Percentiles rank a stretch among this genome's conserved stretches.
Evolutionary conservation across 1,140 invertebrate species (phyloP).

Genomic region (Calliopsis andreniformis): DNA sequence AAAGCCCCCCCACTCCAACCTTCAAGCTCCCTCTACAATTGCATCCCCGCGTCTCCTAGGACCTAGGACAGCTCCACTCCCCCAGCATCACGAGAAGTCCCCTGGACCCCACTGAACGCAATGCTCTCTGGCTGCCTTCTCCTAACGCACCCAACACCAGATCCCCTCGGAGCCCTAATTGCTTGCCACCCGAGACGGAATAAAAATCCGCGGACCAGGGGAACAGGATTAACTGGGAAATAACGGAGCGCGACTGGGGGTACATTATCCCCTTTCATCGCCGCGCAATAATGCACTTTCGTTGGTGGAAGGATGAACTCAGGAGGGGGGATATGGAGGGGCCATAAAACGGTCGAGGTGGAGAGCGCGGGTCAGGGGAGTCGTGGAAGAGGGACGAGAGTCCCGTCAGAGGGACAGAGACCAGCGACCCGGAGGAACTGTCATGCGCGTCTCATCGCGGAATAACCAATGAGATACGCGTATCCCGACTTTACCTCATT

Average conservation of each 20-base stretch:
- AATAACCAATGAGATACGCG: constrained; percentile 52
- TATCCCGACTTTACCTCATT: constrained; percentile 60
- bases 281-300: constrained; percentile 31
- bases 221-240: constrained; percentile 28
- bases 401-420: background rate
- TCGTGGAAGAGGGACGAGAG: background rate
- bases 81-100: too few species aligned
- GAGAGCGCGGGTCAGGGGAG: background rate
- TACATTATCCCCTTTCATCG: constrained; percentile 36
- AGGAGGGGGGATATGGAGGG: background rate
- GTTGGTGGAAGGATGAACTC: background rate
- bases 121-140: too few species aligned
- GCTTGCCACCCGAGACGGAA: background rate
- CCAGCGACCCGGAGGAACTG: constrained; percentile 9
- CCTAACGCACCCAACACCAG: too few species aligned
- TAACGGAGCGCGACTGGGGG: constrained; percentile 9
- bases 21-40: too few species aligned
- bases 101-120: too few species aligned
- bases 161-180: constrained; percentile 22
- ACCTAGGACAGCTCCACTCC: too few species aligned
- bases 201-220: background rate
- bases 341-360: too few species aligned
- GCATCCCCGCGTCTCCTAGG: too few species aligned
- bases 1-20: too few species aligned
- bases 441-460: constrained; percentile 53